Evolutionary conservation across 1,140 invertebrate genomes (phyloP).

Genomic region (Dinothrombium tinctorium): DNA sequence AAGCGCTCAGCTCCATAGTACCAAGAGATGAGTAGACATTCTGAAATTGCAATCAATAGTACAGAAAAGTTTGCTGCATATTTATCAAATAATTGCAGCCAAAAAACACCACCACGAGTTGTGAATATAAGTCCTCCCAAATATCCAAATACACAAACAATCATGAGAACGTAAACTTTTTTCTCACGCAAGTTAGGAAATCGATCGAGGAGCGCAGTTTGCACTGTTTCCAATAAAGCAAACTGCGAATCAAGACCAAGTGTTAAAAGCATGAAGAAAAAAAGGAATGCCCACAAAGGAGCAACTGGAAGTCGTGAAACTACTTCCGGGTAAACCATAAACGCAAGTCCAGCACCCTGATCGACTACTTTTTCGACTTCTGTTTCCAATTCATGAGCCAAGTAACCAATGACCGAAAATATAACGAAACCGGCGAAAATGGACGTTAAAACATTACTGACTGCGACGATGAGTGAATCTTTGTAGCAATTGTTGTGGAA

Average conservation of each 20-base stretch:
- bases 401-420: slow-evolving; percentile 24
- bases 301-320: slow-evolving; percentile 29
- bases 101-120: slow-evolving; percentile 40
- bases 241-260: slow-evolving; percentile 40
- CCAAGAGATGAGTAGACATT: slow-evolving; percentile 44
- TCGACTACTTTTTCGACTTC: slow-evolving; percentile 23
- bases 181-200: slow-evolving; percentile 29
- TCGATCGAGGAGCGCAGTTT: slow-evolving; percentile 42
- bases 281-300: slow-evolving; percentile 27
- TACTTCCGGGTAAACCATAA: slow-evolving; percentile 31
- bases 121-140: slow-evolving; percentile 40
- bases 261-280: slow-evolving; percentile 35
- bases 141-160: slow-evolving; percentile 34
- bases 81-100: slow-evolving; percentile 45
- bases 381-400: slow-evolving; percentile 21
- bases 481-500: slow-evolving; percentile 18
- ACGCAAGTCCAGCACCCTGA: slow-evolving; percentile 24
- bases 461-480: slow-evolving; percentile 22
- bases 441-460: slow-evolving; percentile 22
- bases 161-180: slow-evolving; percentile 32
- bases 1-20: slow-evolving; percentile 45
- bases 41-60: slow-evolving; percentile 42
- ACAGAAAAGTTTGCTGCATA: slow-evolving; percentile 41
- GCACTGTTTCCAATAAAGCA: slow-evolving; percentile 51
- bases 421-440: slow-evolving; percentile 24